Percentiles rank a stretch among this genome's conserved stretches.
Evolutionary conservation across 2,888 invertebrate species (phyloP).

Genomic region (Mechanitis messenoides): DNA sequence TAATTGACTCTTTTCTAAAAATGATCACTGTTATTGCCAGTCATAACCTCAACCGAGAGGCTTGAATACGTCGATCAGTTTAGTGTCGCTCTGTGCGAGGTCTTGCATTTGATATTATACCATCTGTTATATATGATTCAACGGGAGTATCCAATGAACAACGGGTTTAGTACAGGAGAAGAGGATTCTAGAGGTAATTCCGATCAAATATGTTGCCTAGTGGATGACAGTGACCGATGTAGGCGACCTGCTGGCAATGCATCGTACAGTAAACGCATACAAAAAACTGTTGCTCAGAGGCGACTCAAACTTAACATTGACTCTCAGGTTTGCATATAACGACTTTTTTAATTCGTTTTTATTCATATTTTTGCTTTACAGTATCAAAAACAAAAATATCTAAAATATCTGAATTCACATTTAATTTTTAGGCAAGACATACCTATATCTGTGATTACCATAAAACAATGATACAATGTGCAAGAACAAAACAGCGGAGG

Average conservation of each 20-base stretch:
- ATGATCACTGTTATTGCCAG: constrained; percentile 57
- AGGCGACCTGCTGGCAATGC: constrained; percentile 93
- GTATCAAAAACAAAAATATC: constrained; percentile 21
- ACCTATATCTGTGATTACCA: constrained; percentile 98
- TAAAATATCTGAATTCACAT: constrained; percentile 20
- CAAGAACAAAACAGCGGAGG: constrained; percentile 90
- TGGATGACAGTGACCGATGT: constrained; percentile 92
- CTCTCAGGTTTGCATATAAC: constrained; percentile 58
- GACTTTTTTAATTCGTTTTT: constrained; percentile 6
- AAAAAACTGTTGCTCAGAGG: constrained; percentile 95
- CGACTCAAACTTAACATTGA: constrained; percentile 93
- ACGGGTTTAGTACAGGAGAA: constrained; percentile 94
- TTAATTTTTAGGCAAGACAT: constrained; percentile 85
- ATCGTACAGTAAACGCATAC: constrained; percentile 96
- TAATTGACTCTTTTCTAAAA: constrained; percentile 43
- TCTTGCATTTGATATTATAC: constrained; percentile 51
- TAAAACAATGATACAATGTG: constrained; percentile 96
- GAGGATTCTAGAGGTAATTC: constrained; percentile 92
- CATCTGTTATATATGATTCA: constrained; percentile 75
- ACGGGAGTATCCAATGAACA: constrained; percentile 81
- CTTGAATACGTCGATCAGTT: constrained; percentile 64
- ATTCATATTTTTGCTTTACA: constrained; percentile 11
- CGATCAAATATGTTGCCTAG: constrained; percentile 94
- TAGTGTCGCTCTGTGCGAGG: constrained; percentile 53
- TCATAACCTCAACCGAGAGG: constrained; percentile 65